phyloP scores from a whole-genome alignment of 2,797 vertebrate species.

The Karalla daura region DNA sequence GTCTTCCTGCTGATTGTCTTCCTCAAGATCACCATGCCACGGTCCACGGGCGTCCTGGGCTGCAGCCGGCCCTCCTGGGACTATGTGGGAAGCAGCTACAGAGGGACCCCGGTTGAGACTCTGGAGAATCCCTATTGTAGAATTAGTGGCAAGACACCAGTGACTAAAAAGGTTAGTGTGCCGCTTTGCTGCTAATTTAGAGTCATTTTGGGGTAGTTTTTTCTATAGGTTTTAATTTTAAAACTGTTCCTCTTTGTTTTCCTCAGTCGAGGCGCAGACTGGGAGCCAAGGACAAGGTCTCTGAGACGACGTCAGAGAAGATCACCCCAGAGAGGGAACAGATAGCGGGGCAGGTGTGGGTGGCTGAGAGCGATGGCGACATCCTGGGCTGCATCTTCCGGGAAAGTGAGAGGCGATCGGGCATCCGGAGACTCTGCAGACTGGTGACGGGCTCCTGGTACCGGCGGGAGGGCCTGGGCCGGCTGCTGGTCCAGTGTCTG shows the following conservation, averaged over 20 bases:
- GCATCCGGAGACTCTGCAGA: slow-evolving; percentile 78
- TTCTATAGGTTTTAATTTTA: not conserved
- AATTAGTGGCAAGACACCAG: slow-evolving; percentile 64
- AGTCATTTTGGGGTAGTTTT: not conserved
- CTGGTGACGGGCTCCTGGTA: slow-evolving; percentile 90
- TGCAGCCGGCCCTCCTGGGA: slow-evolving; percentile 84
- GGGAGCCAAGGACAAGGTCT: slow-evolving; percentile 67
- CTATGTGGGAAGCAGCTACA: slow-evolving; percentile 83
- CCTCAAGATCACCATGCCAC: slow-evolving; percentile 88
- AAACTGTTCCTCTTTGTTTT: not conserved
- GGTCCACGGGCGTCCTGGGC: slow-evolving; percentile 83
- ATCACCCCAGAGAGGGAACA: slow-evolving; percentile 70
- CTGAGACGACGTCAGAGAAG: slow-evolving; percentile 69
- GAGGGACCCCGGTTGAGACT: slow-evolving; percentile 69
- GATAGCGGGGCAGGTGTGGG: slow-evolving; percentile 85
- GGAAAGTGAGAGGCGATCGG: slow-evolving; percentile 68
- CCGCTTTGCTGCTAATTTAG: not conserved
- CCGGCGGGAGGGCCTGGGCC: slow-evolving; percentile 86
- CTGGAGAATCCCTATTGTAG: slow-evolving; percentile 76
- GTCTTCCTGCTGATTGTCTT: slow-evolving; percentile 88
- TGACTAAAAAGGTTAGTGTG: slow-evolving; percentile 64
- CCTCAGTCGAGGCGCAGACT: slow-evolving; percentile 65
- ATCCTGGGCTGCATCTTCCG: slow-evolving; percentile 87
- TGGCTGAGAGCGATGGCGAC: slow-evolving; percentile 87
- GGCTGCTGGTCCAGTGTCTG: slow-evolving; percentile 84